A percentile compares a stretch with the other conserved stretches of the same genome.
Evolutionary conservation across 1,140 invertebrate species (phyloP).

Genomic region (Onthophagus taurus): DNA sequence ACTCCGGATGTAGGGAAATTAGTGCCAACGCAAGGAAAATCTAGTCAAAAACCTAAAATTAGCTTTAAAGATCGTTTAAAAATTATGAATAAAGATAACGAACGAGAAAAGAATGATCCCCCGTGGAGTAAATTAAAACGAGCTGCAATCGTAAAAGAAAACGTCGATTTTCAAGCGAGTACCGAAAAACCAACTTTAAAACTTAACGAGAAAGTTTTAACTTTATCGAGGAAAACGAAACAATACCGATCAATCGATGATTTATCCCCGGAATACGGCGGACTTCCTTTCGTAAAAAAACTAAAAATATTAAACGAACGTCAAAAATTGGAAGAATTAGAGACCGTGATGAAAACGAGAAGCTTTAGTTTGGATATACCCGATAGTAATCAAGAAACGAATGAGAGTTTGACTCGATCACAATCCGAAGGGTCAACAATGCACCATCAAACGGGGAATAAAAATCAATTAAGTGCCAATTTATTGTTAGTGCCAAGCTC

Average conservation of each 20-base stretch:
- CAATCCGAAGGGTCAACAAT: constrained; percentile 47
- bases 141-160: constrained; percentile 40
- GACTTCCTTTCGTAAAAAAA: constrained; percentile 80
- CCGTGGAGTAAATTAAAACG: constrained; percentile 49
- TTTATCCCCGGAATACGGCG: constrained; percentile 76
- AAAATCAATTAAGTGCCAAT: constrained; percentile 20
- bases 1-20: constrained; percentile 20
- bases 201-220: constrained; percentile 22
- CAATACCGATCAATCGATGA: constrained; percentile 74
- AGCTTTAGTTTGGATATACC: constrained; percentile 73
- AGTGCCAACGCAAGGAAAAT: neutral
- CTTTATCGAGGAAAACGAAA: constrained; percentile 42
- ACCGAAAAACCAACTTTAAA: constrained; percentile 11
- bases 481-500: constrained; percentile 36
- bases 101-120: constrained; percentile 25
- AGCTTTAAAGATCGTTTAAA: constrained; percentile 14
- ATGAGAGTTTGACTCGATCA: constrained; percentile 36
- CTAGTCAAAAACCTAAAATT: constrained; percentile 3
- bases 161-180: constrained; percentile 33
- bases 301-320: constrained; percentile 79
- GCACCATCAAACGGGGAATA: constrained; percentile 42
- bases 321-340: constrained; percentile 73
- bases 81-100: constrained; percentile 6
- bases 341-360: constrained; percentile 58
- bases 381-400: constrained; percentile 48